phyloP scores from a whole-genome alignment of 2,888 invertebrate species.

The Hydroisotoma schaefferi region DNA sequence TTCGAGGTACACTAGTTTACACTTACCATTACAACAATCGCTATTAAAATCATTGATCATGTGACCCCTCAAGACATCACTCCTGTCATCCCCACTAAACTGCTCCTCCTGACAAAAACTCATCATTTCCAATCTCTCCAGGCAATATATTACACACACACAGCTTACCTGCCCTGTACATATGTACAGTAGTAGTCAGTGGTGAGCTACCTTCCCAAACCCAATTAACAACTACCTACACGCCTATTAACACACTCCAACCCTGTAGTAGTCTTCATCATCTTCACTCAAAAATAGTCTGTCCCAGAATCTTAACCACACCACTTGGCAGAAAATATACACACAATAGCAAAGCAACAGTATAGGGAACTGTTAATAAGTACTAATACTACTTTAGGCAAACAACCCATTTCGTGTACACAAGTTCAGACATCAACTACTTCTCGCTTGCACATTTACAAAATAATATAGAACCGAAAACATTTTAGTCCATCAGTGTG shows the following conservation, averaged over 20 bases:
- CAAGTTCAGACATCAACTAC: not conserved
- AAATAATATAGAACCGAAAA: not conserved
- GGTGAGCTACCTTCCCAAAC: slow-evolving; percentile 2
- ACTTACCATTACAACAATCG: slow-evolving; percentile 11
- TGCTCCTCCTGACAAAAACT: not conserved
- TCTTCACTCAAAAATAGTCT: too few relatives aligned
- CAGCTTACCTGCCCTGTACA: too few relatives aligned
- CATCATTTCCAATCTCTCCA: slow-evolving; percentile 10
- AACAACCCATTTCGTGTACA: not conserved
- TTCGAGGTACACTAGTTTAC: slow-evolving; percentile 7
- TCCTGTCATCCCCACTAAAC: slow-evolving; percentile 20
- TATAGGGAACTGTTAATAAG: not conserved
- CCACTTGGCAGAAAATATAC: too few relatives aligned
- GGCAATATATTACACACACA: slow-evolving; percentile 14
- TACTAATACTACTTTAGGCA: not conserved
- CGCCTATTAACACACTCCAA: slow-evolving; percentile 16
- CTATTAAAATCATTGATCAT: slow-evolving; percentile 22
- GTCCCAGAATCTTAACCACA: not conserved
- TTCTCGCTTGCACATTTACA: too few relatives aligned
- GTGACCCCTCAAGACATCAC: slow-evolving; percentile 28
- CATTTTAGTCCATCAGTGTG: slow-evolving; percentile 14
- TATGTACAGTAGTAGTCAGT: too few relatives aligned
- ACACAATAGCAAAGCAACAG: not conserved
- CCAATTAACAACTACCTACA: slow-evolving; percentile 12
- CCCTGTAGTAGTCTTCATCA: too few relatives aligned